Base-by-base conservation (phyloP, 2,888 invertebrate species). In the Mycalesis mineus region DNA sequence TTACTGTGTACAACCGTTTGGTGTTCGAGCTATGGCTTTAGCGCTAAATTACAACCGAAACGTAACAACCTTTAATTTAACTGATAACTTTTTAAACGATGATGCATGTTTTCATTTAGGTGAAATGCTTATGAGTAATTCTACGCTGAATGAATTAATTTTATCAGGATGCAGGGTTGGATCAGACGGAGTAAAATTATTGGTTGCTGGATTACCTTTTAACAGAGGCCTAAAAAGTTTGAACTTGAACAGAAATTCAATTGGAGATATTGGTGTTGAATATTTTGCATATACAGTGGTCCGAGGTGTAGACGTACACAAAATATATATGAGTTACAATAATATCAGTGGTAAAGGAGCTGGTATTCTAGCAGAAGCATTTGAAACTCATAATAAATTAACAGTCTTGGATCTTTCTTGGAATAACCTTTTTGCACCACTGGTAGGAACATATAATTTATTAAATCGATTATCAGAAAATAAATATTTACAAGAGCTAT, bases 81-180 rank as follows among this genome's bases (percentile, higher is more conserved):
- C 79, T 7, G 83, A 80, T 55, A 88, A 78, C 66, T 84, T 79
- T 61, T 70, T 88, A 2, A 75, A 67, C 36, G 57, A 68, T 14
- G 87, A 88, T 53, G 76, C 82, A 2, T 83, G 82, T 41, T 83
- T 67, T 55, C 87, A 88, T 72, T 68, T 88, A 54, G 76, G 83
- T 1, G 72, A 77, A 41, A 76, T 87, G 81, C 64, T 87, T 7
- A 61, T 64, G 11, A 65, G 42, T 1, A 86, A 88, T 63, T 67
- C 59, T 8, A 66, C 67, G 2, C 57, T 88, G 33, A 53, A 63
- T 13, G 78, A 81, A 55, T 63, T 88, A 9, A 79, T 75, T 63
- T 67, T 88, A 37, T 61, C 71, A n/a, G 84, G 86, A 2, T 88
- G 88, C 62, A 75, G 70, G 63, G 80, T 86, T 33, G 85, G 85